These are phyloP conservation scores for Sarcophaga subvicina DNA, from an alignment of 2,888 invertebrate species.

Conservation along the genomic window DNA sequence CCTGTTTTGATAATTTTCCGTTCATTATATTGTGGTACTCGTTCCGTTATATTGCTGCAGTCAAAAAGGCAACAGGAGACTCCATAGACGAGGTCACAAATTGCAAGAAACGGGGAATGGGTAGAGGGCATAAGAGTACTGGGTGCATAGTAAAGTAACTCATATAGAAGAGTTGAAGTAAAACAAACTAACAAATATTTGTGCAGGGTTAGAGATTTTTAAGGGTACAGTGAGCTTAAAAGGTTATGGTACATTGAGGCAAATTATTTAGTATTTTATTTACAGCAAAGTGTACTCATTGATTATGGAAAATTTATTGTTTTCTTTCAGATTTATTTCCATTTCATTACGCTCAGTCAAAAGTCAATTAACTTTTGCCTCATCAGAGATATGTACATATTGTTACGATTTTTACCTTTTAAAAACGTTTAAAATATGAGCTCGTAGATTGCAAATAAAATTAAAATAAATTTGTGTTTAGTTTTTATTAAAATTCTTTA, in stretches of 20 bases:
- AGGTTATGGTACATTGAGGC: background rate
- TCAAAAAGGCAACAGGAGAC: slow-evolving; percentile 59
- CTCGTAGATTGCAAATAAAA: too few species aligned
- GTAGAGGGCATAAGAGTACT: background rate
- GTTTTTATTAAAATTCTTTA: too few species aligned
- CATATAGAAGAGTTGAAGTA: slow-evolving; percentile 17
- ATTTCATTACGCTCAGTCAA: too few species aligned
- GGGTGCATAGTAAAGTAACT: slow-evolving; percentile 18
- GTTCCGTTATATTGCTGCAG: slow-evolving; percentile 65
- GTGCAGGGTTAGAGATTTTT: slow-evolving; percentile 12
- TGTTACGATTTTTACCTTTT: too few species aligned
- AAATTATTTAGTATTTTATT: background rate
- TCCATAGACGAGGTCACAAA: background rate
- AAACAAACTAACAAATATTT: slow-evolving; percentile 48
- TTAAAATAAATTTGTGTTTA: too few species aligned
- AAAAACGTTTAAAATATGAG: too few species aligned
- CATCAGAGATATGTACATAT: too few species aligned
- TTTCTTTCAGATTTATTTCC: too few species aligned
- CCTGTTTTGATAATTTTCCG: slow-evolving; percentile 71
- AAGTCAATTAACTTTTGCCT: too few species aligned
- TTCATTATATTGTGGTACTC: slow-evolving; percentile 72
- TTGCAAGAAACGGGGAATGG: background rate
- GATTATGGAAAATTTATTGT: too few species aligned
- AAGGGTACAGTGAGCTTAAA: slow-evolving; percentile 6
- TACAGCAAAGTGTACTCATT: too few species aligned